These are phyloP conservation scores for Nasonia vitripennis DNA, from an alignment of 1,140 invertebrate genomes.

Conservation along the genomic window DNA sequence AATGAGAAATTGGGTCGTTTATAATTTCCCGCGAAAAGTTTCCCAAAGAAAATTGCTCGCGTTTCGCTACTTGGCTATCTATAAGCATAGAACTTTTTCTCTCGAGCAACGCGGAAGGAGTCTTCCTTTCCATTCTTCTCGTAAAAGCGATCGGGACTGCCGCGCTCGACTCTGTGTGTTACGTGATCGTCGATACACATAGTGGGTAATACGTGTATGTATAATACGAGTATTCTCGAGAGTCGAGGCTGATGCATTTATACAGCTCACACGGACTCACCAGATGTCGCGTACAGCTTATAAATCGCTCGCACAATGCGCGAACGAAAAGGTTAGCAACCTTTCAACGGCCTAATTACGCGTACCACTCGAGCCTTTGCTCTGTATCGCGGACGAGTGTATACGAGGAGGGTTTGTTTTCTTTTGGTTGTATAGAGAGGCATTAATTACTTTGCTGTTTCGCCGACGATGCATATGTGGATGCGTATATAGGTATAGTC, in stretches of 20 bases:
- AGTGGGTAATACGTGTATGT: not conserved
- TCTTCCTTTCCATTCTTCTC: constrained; percentile 35
- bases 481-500: not conserved
- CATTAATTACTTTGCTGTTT: not conserved
- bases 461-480: not conserved
- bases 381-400: not conserved
- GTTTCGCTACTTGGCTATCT: not conserved
- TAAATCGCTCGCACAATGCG: not conserved
- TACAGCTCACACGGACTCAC: not conserved
- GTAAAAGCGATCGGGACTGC: constrained; percentile 4
- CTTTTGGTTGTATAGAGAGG: constrained; percentile 1
- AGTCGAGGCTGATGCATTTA: not conserved
- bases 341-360: constrained; percentile 32
- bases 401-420: constrained; percentile 15
- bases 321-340: constrained; percentile 42
- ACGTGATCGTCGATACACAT: constrained; percentile 27
- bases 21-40: not conserved
- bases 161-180: not conserved
- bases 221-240: not conserved
- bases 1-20: not conserved
- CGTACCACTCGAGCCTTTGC: not conserved
- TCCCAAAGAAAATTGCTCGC: not conserved
- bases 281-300: constrained; percentile 36
- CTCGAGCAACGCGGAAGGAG: not conserved
- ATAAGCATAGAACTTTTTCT: not conserved